A percentile compares a stretch with the other conserved stretches of the same genome.
Evolutionary conservation across 2,888 invertebrate species (phyloP).

Genomic region (Acholoe squamosa): DNA sequence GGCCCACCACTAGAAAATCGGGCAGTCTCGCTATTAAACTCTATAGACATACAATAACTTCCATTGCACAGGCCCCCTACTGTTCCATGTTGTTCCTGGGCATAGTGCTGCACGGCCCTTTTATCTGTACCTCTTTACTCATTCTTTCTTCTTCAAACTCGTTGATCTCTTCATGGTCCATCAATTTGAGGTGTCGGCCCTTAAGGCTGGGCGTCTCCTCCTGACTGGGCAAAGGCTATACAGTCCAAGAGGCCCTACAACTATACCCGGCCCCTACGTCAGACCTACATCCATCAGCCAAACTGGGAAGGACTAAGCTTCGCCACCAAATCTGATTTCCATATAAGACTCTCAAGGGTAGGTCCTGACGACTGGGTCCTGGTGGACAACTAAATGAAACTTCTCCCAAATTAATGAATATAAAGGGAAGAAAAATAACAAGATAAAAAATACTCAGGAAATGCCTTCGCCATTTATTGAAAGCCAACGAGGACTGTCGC

Average conservation of each 20-base stretch:
- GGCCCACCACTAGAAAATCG: neutral
- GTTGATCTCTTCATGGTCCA: neutral
- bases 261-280: neutral
- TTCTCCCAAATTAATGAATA: neutral
- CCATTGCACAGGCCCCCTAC: too few species aligned
- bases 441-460: too few species aligned
- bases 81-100: neutral
- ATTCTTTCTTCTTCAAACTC: neutral
- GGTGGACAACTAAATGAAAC: neutral
- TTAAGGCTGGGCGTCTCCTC: neutral
- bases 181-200: neutral
- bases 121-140: neutral
- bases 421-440: neutral
- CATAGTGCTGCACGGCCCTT: neutral
- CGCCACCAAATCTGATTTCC: slow-evolving; percentile 25
- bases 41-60: neutral
- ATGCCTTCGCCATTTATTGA: too few species aligned
- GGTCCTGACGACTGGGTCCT: too few species aligned
- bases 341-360: neutral
- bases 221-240: neutral
- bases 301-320: neutral
- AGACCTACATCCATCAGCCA: slow-evolving; percentile 8
- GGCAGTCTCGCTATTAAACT: neutral
- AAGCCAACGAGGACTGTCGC: neutral
- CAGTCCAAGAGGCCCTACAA: neutral